Conservation (phyloP, 2,888 invertebrate genomes). For the Phoronis australis region DNA sequence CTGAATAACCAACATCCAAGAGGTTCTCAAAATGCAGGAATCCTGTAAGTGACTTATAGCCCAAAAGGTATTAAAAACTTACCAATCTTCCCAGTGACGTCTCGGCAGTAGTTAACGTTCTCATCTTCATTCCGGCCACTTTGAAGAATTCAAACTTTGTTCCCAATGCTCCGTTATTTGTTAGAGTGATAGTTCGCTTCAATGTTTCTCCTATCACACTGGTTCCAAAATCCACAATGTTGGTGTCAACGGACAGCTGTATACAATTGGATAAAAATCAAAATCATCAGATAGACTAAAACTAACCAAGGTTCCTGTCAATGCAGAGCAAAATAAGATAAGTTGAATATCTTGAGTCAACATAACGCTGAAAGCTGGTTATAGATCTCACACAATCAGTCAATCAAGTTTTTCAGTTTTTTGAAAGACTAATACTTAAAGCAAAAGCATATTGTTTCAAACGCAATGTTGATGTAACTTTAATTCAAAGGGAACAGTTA, state of each 20-base stretch:
- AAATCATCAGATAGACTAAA: background rate
- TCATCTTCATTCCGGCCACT: slow-evolving; percentile 34
- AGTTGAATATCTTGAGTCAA: no score
- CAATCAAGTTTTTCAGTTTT: no score
- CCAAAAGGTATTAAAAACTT: no score
- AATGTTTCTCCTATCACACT: slow-evolving; percentile 51
- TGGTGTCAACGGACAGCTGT: slow-evolving; percentile 44
- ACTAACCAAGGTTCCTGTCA: background rate
- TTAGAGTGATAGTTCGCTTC: slow-evolving; percentile 39
- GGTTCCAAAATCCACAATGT: slow-evolving; percentile 45
- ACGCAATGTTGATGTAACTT: no score
- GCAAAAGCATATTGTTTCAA: no score
- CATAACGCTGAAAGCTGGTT: no score
- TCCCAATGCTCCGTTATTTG: slow-evolving; percentile 49
- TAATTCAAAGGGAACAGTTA: no score
- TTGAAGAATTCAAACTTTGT: slow-evolving; percentile 49
- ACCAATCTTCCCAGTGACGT: slow-evolving; percentile 45
- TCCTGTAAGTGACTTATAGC: no score
- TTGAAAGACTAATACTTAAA: no score
- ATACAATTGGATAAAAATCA: no score
- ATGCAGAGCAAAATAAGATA: background rate
- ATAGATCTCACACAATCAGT: background rate
- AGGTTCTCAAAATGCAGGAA: no score
- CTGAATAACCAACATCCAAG: no score
- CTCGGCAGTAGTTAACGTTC: slow-evolving; percentile 36